Base-by-base conservation (phyloP, 2,113 vertebrate species). In the Gallinago jamesoni region DNA sequence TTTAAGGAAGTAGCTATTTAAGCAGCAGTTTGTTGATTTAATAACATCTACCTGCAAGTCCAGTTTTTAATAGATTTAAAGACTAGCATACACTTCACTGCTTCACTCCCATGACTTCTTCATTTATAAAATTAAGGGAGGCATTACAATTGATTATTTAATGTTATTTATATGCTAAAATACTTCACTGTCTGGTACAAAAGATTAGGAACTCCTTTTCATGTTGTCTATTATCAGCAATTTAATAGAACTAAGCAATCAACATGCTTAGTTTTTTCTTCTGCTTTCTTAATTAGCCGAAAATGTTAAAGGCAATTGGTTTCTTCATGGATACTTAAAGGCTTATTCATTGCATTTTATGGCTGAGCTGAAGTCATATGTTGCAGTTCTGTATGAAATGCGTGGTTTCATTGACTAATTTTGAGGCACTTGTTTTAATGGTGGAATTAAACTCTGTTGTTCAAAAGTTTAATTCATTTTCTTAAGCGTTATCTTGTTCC, bases 241-340 rank as follows among this genome's bases (percentile, higher is more conserved):
- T 87, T 92, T 93, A 91, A 95, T 27, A 92, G 73, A 84, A 76
- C 69, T 87, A 69, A 89, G 91, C 62, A 76, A 78, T 89, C 87
- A 91, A 57, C 73, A 21, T 53, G 74, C 75, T 92, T 84, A 33
- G 35, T 3, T 72, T 87, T 93, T 76, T 94, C 24, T 86, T 94
- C 72, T 86, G 68, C 47, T 67, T 86, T 93, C 83, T 75, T 21
- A 95, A 96, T 90, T 90, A 80, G 27, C 60, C 52, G 75, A 62
- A 89, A 93, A 79, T 79, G 62, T 93, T 96, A 55, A 89, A 87
- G 66, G 62, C 47, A 81, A 27, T 96, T 92, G 89, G n/a, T 69
- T 96, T 94, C 57, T 93, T 93, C 79, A 81, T 93, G 90, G 85
- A 10, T 93, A 59, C 86, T 94, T 92, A 95, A 83, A 64, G 68